These are phyloP conservation scores for Pseudobourletiella spinata DNA, from an alignment of 1,140 invertebrate species.

Conservation along the genomic window DNA sequence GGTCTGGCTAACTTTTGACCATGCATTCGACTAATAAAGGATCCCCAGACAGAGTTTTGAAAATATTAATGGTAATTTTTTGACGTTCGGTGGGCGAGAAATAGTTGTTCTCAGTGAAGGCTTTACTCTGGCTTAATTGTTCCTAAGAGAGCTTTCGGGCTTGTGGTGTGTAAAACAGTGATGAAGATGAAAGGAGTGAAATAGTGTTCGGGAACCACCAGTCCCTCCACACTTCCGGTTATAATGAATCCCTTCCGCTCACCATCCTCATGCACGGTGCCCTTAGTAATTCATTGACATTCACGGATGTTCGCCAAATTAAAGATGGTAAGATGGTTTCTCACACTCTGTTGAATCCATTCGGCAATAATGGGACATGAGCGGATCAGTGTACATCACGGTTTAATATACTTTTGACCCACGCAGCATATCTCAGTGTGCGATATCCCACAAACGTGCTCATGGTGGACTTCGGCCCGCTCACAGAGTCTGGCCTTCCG, in stretches of 20 bases:
- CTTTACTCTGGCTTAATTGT: too few relatives aligned
- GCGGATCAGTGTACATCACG: too few relatives aligned
- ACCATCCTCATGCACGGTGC: background rate
- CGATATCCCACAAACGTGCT: background rate
- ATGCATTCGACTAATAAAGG: too few relatives aligned
- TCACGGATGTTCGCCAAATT: background rate
- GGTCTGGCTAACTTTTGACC: too few relatives aligned
- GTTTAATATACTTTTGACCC: too few relatives aligned
- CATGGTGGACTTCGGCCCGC: conserved; percentile 11
- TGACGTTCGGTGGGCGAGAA: too few relatives aligned
- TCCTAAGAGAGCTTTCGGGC: too few relatives aligned
- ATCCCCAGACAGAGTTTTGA: too few relatives aligned
- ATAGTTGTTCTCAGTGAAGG: too few relatives aligned
- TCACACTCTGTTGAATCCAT: too few relatives aligned
- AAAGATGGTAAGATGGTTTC: conserved; percentile 3
- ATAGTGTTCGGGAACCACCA: background rate
- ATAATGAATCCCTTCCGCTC: background rate
- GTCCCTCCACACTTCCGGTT: background rate
- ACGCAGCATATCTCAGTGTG: background rate
- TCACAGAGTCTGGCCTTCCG: conserved; percentile 1
- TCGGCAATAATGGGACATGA: too few relatives aligned
- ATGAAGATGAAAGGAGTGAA: background rate
- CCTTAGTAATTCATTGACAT: background rate
- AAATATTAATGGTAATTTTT: too few relatives aligned
- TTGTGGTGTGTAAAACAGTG: background rate